phyloP scores from a whole-genome alignment of 2,888 invertebrate species.

The Anthrax anthrax region DNA sequence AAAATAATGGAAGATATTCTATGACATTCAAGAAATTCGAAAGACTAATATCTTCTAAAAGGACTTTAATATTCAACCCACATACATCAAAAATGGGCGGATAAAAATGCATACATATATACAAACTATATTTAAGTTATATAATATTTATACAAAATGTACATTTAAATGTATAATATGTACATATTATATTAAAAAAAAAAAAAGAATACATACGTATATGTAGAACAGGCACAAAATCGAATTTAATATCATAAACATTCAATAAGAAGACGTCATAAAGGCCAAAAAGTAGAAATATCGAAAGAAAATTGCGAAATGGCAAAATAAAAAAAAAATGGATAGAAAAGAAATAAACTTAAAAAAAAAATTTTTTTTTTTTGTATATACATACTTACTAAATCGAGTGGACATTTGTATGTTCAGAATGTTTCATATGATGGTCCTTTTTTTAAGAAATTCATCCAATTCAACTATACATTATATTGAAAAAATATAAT shows the following conservation, averaged over 20 bases:
- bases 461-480: neutral
- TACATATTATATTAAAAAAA: neutral
- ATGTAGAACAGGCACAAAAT: slow-evolving; percentile 19
- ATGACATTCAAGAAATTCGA: neutral
- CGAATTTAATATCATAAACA: slow-evolving; percentile 35
- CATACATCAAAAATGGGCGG: slow-evolving; percentile 23
- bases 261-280: slow-evolving; percentile 29
- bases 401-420: slow-evolving; percentile 13
- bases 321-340: slow-evolving; percentile 3
- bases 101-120: no score
- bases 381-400: slow-evolving; percentile 4
- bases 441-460: neutral
- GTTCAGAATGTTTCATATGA: slow-evolving; percentile 1
- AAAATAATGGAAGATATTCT: neutral
- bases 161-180: no score
- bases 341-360: no score
- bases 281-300: slow-evolving; percentile 11
- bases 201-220: neutral
- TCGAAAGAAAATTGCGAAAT: slow-evolving; percentile 10
- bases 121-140: no score
- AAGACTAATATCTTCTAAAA: neutral
- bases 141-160: no score
- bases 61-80: slow-evolving; percentile 30
- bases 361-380: no score
- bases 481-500: no score